Evolutionary conservation across 1,140 invertebrate genomes (phyloP).

Genomic region (Xylocopa sonorina): DNA sequence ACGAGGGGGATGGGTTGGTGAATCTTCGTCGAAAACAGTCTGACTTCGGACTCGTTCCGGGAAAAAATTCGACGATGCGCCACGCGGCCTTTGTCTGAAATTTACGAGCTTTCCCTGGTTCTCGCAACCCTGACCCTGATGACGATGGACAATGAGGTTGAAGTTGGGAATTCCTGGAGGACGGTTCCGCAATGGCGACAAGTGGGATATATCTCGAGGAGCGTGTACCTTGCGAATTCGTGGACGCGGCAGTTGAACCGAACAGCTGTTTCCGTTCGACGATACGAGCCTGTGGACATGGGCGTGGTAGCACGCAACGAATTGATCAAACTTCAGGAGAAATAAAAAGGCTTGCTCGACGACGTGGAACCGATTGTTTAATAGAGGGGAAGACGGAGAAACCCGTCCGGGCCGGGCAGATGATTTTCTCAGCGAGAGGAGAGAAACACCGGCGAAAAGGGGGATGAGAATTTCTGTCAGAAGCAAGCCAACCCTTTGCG

Average conservation of each 20-base stretch:
- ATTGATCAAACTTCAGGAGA: not conserved
- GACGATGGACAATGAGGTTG: not conserved
- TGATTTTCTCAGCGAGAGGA: constrained; percentile 32
- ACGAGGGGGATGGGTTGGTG: not conserved
- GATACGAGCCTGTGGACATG: too few species aligned
- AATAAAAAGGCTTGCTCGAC: constrained; percentile 13
- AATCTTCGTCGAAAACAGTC: not conserved
- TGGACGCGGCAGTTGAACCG: too few species aligned
- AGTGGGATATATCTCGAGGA: too few species aligned
- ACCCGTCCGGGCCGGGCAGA: not conserved
- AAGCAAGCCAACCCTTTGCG: constrained; percentile 43
- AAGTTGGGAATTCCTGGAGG: not conserved
- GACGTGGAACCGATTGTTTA: constrained; percentile 18
- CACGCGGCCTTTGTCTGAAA: too few species aligned
- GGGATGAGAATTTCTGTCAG: constrained; percentile 51
- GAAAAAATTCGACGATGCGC: not conserved
- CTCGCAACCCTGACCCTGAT: not conserved
- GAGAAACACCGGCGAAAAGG: not conserved
- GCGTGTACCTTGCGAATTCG: too few species aligned
- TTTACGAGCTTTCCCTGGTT: not conserved
- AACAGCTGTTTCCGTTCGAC: too few species aligned
- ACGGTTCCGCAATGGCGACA: not conserved
- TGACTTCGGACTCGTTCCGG: too few species aligned
- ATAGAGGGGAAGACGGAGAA: constrained; percentile 16
- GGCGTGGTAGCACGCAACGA: too few species aligned